Evolutionary conservation across 2,113 vertebrate genomes (phyloP), one percentile per base, ranked within the genome.

Genomic region (Rhinopomastus cyanomelas): DNA sequence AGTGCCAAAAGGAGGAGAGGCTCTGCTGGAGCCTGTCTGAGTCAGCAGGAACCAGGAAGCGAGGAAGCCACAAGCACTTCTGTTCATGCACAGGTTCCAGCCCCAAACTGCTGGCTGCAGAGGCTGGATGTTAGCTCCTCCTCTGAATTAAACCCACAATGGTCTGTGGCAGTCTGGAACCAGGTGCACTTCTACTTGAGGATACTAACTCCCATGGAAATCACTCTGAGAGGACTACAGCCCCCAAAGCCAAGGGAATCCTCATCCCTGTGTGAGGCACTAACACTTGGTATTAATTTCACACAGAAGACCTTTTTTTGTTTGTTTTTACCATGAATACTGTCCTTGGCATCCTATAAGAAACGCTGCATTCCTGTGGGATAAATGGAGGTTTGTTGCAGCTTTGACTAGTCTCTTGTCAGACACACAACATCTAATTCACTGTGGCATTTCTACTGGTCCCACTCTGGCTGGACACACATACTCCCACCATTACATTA

Each of bases 361-460:
- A 77, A 29, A 26, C 27, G 55, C 57, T 64, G 12, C 80, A 56
- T 89, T 92, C 73, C 90, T 48, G 27, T 36, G 86, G 60, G 60
- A 91, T 86, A 56, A 91, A 96, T 37, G 81, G 86, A 81, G 91
- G 79, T 61, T 91, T 96, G 95, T 90, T 93, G 90, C 51, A 84
- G 94, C 85, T 88, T 69, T 89, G 61, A 80, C 80, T 93, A 21
- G 74, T 51, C 85, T 85, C 81, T 90, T 93, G 90, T 96, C 83
- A 90, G 88, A 48, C 55, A 73, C 42, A 95, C 85, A 90, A 48
- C 60, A 69, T 75, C 60, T 56, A 84, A 94, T 96, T 95, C 90
- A 96, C 36, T 25, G 6, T 2, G 12, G 55, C 9, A n/a, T 87
- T 83, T 87, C 87, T 88, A 5, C 92, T 86, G n/a, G 36, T 74